phyloP scores from a whole-genome alignment of 2,888 invertebrate genomes.

The Cepaea hortensis region DNA sequence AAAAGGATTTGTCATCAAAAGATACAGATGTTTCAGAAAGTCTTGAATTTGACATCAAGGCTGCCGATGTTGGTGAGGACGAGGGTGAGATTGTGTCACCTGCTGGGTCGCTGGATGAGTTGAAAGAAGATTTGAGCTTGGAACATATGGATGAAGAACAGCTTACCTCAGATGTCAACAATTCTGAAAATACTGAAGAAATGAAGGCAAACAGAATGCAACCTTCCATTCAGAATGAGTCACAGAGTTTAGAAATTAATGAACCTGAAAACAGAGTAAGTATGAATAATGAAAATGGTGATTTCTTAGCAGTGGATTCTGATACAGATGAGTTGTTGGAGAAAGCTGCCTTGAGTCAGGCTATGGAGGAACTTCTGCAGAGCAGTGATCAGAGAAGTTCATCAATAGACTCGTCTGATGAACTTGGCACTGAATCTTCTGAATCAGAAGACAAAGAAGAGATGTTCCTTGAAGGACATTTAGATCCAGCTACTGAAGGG shows the following conservation, averaged over 20 bases:
- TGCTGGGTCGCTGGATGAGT: slow-evolving; percentile 49
- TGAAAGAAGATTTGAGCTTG: slow-evolving; percentile 40
- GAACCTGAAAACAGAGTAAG: neutral
- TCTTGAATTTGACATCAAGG: slow-evolving; percentile 45
- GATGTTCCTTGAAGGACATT: slow-evolving; percentile 36
- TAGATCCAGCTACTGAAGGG: slow-evolving; percentile 27
- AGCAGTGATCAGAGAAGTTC: slow-evolving; percentile 63
- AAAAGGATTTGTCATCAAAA: slow-evolving; percentile 20
- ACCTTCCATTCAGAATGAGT: slow-evolving; percentile 11
- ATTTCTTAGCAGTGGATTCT: neutral
- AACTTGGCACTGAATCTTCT: slow-evolving; percentile 46
- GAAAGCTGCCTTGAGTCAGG: slow-evolving; percentile 59
- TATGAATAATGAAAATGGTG: slow-evolving; percentile 20
- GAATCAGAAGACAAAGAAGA: slow-evolving; percentile 47
- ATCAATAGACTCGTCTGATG: slow-evolving; percentile 45
- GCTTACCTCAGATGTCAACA: neutral
- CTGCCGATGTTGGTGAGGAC: slow-evolving; percentile 14
- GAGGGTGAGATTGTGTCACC: neutral
- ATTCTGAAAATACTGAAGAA: neutral
- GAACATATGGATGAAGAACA: slow-evolving; percentile 6
- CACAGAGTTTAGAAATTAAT: neutral
- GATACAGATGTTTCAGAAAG: slow-evolving; percentile 51
- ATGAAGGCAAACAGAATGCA: neutral
- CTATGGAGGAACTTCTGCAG: slow-evolving; percentile 66
- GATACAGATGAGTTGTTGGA: slow-evolving; percentile 25